phyloP scores from a whole-genome alignment of 2,888 invertebrate species.

The Sinopyrophorus schimmeli region DNA sequence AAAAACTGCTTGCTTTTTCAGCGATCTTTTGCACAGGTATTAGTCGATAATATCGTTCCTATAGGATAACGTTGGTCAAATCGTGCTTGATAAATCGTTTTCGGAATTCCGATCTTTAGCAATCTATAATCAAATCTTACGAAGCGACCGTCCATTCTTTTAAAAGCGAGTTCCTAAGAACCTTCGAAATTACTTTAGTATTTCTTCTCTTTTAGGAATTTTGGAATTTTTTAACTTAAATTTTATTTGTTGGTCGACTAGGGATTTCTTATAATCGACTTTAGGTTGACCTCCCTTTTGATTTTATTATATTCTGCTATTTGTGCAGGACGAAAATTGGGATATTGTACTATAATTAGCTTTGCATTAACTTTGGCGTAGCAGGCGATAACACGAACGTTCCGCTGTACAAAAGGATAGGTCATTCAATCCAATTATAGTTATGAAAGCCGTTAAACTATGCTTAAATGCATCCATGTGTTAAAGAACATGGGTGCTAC shows the following conservation, averaged over 20 bases:
- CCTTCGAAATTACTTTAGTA: constrained; percentile 2
- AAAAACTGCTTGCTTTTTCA: constrained; percentile 1
- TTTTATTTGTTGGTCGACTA: too few relatives aligned
- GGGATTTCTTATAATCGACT: too few relatives aligned
- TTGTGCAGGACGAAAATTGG: constrained; percentile 5
- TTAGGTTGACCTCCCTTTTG: too few relatives aligned
- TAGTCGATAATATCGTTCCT: constrained; percentile 11
- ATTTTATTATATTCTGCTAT: not conserved
- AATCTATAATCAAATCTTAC: constrained; percentile 34
- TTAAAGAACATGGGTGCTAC: constrained; percentile 29
- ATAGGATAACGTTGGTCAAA: constrained; percentile 23
- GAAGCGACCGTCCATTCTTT: constrained; percentile 20
- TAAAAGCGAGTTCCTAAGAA: not conserved
- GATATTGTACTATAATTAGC: constrained; percentile 19
- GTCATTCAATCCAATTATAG: constrained; percentile 28
- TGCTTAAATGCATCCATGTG: constrained; percentile 29
- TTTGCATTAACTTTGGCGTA: constrained; percentile 14
- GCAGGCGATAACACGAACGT: constrained; percentile 15
- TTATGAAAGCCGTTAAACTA: constrained; percentile 28
- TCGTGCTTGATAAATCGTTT: constrained; percentile 25
- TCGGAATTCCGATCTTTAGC: constrained; percentile 22
- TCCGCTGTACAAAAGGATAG: constrained; percentile 16
- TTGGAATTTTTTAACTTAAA: not conserved
- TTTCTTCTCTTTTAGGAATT: constrained; percentile 2
- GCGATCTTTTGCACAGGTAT: constrained; percentile 5